These are phyloP conservation scores for Edolisoma coerulescens DNA, from an alignment of 2,113 vertebrate species.

Conservation along the genomic window DNA sequence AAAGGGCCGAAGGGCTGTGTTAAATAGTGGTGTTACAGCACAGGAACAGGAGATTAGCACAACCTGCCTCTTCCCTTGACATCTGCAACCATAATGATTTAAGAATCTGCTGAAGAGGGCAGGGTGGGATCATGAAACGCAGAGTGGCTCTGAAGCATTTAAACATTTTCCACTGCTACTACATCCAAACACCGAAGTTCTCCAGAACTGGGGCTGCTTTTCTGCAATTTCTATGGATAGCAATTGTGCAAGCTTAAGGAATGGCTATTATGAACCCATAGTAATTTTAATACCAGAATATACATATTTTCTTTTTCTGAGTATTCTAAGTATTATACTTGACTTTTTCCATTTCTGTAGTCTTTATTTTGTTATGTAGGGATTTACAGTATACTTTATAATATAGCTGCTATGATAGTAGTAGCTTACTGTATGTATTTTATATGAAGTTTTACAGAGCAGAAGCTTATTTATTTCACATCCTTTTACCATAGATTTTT, in stretches of 20 bases:
- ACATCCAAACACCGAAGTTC: not conserved
- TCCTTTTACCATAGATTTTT: not conserved
- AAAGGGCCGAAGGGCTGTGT: not conserved
- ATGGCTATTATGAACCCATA: not conserved
- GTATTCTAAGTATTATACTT: not conserved
- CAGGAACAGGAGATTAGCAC: not conserved
- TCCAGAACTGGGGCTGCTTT: not conserved
- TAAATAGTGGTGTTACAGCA: not conserved
- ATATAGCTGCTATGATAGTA: not conserved
- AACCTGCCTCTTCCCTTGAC: not conserved
- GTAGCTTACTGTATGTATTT: not conserved
- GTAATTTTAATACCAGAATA: not conserved
- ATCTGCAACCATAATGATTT: not conserved
- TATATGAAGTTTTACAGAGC: not conserved
- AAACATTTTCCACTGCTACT: not conserved
- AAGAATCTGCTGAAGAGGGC: not conserved
- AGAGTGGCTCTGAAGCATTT: not conserved
- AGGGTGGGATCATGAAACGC: not conserved
- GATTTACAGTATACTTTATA: not conserved
- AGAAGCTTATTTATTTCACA: not conserved
- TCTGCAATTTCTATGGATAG: not conserved
- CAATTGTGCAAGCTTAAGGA: not conserved
- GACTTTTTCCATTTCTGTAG: not conserved
- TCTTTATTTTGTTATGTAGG: not conserved
- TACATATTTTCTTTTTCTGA: not conserved